Base-by-base conservation (phyloP, 2,797 vertebrate genomes). In the Sebastes oblongus region DNA sequence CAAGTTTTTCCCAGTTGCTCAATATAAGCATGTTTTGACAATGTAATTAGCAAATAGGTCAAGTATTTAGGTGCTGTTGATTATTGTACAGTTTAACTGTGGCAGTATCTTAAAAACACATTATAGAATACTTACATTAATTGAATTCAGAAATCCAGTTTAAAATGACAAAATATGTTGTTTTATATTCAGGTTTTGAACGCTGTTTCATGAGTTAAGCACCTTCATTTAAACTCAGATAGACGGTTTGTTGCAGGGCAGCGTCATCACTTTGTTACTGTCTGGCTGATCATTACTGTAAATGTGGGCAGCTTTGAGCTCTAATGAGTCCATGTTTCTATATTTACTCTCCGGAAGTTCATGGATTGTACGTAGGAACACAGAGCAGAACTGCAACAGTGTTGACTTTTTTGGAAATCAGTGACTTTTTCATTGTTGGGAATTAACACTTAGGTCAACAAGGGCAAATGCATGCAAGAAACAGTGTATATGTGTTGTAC, bases 271-370 rank as follows among this genome's bases (percentile, higher is more conserved):
- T n/a, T 27, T 79, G 66, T 81, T 55, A 13, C 52, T 25, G 58
- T 54, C 71, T 88, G 85, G 90, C 70, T 93, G 90, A 66, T 90
- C 82, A 88, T 92, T 82, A 61, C 81, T 46, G 46, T 83, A 77
- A 72, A 78, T 3, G 75, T 68, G 61, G 69, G 77, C 62, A 22
- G 65, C 58, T 73, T 42, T 74, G 30, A 70, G n/a, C 61, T 82
- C 42, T 84, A 86, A 88, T 88, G 83, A 91, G 64, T 78, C 61
- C 13, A 6, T 34, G 76, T 82, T 91, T 86, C 90, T 85, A 89
- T 86, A 67, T 89, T 80, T 84, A 80, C 18, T 22, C 71, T 12
- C 60, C 27, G 4, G 42, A 36, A 34, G 71, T 72, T 77, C 13
- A 66, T 18, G 64, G 55, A 66, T 81, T 65, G 46, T 74, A 69